Conservation (phyloP, 1,140 invertebrate genomes). For the Heliconius nattereri region DNA sequence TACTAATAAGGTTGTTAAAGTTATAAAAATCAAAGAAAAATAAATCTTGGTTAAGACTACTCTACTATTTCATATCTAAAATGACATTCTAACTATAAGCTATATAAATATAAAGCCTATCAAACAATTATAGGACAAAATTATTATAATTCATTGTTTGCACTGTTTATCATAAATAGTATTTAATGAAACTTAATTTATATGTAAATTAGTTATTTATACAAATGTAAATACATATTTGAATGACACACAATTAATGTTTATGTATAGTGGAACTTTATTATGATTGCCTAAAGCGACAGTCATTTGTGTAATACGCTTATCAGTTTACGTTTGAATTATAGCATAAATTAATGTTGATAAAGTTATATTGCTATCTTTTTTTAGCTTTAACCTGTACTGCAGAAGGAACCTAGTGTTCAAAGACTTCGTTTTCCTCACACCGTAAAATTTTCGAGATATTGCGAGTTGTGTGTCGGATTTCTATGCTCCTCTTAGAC, state of each 20-base stretch:
- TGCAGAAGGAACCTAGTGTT: not conserved
- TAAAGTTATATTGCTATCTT: not conserved
- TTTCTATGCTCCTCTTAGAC: too few species aligned
- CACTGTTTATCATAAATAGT: not conserved
- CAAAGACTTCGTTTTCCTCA: too few species aligned
- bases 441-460: not conserved
- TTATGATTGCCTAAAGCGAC: slow-evolving; percentile 19
- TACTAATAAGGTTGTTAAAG: too few species aligned
- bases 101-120: not conserved
- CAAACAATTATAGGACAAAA: not conserved
- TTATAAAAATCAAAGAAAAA: too few species aligned
- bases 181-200: slow-evolving; percentile 1
- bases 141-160: not conserved
- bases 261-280: slow-evolving; percentile 7
- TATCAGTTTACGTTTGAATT: slow-evolving; percentile 1
- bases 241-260: slow-evolving; percentile 6
- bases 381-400: not conserved
- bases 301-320: slow-evolving; percentile 12
- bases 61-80: not conserved
- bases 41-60: too few species aligned
- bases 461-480: not conserved
- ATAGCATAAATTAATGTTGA: not conserved
- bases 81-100: not conserved
- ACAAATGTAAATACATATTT: slow-evolving; percentile 16
- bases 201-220: slow-evolving; percentile 15